Evolutionary conservation across 1,140 invertebrate species (phyloP).

Genomic region (silkworm (Bombyx mori)): ASM3026992v2 NC_085125.1:6920001-6920500

Average conservation of each 20-base stretch:
- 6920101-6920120: too few relatives aligned
- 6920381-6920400: constrained; percentile 97
- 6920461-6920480: constrained; percentile 1
- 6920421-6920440: constrained; percentile 90
- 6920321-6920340: constrained; percentile 91
- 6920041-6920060: too few relatives aligned
- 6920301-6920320: constrained; percentile 87
- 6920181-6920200: constrained; percentile 40
- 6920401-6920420: constrained; percentile 94
- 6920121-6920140: too few relatives aligned
- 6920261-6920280: constrained; percentile 84
- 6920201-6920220: constrained; percentile 21
- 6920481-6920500: constrained; percentile 6
- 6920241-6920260: constrained; percentile 72
- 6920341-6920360: constrained; percentile 95
- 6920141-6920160: background rate
- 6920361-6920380: constrained; percentile 93
- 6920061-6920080: too few relatives aligned
- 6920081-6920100: too few relatives aligned
- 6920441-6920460: constrained; percentile 2
- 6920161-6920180: constrained; percentile 37
- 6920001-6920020: too few relatives aligned
- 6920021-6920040: too few relatives aligned
- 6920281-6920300: constrained; percentile 89
- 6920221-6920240: constrained; percentile 69